Evolutionary conservation across 2,888 invertebrate genomes (phyloP).

Genomic region (Thereva unica): DNA sequence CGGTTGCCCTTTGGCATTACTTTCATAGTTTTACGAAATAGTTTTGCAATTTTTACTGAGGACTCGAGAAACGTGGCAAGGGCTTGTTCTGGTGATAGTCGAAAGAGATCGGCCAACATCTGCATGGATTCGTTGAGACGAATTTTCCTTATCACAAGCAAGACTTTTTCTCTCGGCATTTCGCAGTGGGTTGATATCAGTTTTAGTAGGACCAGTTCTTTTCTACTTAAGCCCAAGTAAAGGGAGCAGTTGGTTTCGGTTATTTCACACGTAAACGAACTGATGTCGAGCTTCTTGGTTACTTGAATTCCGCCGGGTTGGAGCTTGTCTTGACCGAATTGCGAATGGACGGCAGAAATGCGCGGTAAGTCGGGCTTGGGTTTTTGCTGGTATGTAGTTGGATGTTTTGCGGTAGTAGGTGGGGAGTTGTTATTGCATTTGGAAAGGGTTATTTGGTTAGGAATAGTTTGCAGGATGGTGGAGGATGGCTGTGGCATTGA

Average conservation of each 20-base stretch:
- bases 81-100: constrained; percentile 4
- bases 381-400: not conserved
- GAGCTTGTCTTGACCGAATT: not conserved
- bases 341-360: constrained; percentile 20
- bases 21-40: constrained; percentile 8
- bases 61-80: not conserved
- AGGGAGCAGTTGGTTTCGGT: constrained; percentile 15
- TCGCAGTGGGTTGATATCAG: not conserved
- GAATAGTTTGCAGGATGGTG: too few relatives aligned
- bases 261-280: not conserved
- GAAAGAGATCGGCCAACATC: constrained; percentile 14
- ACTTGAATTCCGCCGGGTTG: not conserved
- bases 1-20: not conserved
- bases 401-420: not conserved
- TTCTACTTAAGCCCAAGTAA: constrained; percentile 15
- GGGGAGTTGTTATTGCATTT: not conserved
- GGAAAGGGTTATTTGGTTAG: too few relatives aligned
- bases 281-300: not conserved
- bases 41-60: not conserved
- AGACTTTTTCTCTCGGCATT: constrained; percentile 1
- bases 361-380: not conserved
- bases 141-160: constrained; percentile 11
- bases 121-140: constrained; percentile 16
- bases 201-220: constrained; percentile 2
- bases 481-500: too few relatives aligned